A percentile compares a stretch with the other conserved stretches of the same genome.
Conservation (phyloP, 2,888 invertebrate genomes). For the Elmis aenea region DNA sequence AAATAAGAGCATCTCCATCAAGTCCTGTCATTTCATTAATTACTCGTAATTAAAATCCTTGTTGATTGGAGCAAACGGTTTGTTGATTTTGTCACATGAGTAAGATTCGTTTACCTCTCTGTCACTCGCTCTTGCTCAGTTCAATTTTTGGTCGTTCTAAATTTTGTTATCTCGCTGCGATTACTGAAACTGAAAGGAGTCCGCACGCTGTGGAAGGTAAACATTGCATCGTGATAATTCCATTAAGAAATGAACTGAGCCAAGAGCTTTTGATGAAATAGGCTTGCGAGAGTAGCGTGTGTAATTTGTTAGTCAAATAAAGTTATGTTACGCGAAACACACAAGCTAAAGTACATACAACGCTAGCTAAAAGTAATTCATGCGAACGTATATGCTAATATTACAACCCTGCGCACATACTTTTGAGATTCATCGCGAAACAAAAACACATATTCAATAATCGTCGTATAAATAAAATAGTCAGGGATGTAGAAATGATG, state of each 20-base stretch:
- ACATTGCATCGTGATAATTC: slow-evolving; percentile 43
- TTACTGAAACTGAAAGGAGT: slow-evolving; percentile 24
- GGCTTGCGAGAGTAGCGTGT: slow-evolving; percentile 37
- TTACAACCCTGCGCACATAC: neutral
- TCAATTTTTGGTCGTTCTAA: neutral
- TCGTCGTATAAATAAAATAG: too few species aligned
- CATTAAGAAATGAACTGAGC: slow-evolving; percentile 47
- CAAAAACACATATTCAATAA: too few species aligned
- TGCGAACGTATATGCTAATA: slow-evolving; percentile 36
- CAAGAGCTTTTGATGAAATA: slow-evolving; percentile 40
- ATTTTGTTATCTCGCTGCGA: slow-evolving; percentile 15
- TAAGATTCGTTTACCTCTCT: slow-evolving; percentile 3
- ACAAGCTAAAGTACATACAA: slow-evolving; percentile 16
- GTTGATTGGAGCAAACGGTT: slow-evolving; percentile 42
- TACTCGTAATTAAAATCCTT: slow-evolving; percentile 41
- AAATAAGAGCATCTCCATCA: slow-evolving; percentile 24
- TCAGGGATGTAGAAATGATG: neutral
- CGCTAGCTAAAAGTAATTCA: slow-evolving; percentile 23
- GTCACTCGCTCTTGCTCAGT: too few species aligned
- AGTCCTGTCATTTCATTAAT: slow-evolving; percentile 41
- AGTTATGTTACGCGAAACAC: slow-evolving; percentile 34
- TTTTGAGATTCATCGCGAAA: neutral
- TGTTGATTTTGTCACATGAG: slow-evolving; percentile 34
- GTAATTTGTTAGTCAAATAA: slow-evolving; percentile 45
- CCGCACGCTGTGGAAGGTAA: slow-evolving; percentile 35